Conservation (phyloP, 2,113 vertebrate genomes). For the Varanus komodoensis region DNA sequence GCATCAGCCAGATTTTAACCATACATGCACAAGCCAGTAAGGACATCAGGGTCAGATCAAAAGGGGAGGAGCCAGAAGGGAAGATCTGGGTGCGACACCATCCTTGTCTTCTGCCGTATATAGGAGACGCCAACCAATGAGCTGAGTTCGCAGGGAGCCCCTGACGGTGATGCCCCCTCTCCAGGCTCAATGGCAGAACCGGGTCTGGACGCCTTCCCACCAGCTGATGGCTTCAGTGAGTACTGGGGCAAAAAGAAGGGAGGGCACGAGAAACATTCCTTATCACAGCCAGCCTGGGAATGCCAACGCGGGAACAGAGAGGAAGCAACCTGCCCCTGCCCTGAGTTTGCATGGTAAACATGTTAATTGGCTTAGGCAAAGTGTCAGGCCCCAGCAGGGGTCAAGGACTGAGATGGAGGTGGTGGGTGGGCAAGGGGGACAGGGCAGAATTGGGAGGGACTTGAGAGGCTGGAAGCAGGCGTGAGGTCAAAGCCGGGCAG, state of each 20-base stretch:
- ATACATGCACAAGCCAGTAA: no score
- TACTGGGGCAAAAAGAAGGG: neutral
- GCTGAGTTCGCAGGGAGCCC: conserved; percentile 77
- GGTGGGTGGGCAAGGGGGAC: neutral
- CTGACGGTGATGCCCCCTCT: conserved; percentile 70
- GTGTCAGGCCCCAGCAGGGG: neutral
- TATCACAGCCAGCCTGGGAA: neutral
- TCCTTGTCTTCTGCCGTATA: neutral
- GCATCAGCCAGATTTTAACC: neutral
- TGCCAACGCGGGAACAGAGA: neutral
- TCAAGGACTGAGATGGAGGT: neutral
- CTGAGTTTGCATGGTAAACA: neutral
- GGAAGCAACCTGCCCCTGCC: neutral
- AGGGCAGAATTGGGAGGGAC: neutral
- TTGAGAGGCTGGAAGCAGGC: neutral
- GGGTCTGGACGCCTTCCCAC: conserved; percentile 67
- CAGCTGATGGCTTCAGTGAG: conserved; percentile 72
- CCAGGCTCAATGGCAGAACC: conserved; percentile 58
- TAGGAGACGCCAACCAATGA: conserved; percentile 94
- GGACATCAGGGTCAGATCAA: neutral
- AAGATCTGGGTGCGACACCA: neutral
- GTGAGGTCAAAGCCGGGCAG: no score
- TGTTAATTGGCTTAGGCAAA: neutral
- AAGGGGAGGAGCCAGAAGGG: neutral
- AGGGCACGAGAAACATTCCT: no score